Conservation (phyloP, 2,888 invertebrate species). For the Drosophila quasianomalipes region DNA sequence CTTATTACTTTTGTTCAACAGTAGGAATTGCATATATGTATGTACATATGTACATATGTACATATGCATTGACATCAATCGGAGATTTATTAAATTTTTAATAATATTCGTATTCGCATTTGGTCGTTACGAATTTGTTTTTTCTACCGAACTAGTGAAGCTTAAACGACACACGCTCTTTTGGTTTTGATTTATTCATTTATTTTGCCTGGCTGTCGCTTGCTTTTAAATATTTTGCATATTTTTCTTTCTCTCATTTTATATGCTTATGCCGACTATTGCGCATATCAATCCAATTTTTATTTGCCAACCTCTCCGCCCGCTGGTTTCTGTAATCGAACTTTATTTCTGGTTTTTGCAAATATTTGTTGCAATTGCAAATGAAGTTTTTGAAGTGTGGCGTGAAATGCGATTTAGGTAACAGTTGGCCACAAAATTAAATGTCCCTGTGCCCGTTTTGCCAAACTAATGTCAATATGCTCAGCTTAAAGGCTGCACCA, state of each 20-base stretch:
- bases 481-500: constrained; percentile 37
- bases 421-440: constrained; percentile 44
- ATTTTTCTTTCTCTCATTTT: constrained; percentile 32
- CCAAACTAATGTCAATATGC: constrained; percentile 54
- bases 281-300: constrained; percentile 60
- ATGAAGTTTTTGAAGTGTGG: constrained; percentile 7
- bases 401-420: constrained; percentile 16
- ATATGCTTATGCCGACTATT: constrained; percentile 33
- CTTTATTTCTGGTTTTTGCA: constrained; percentile 14
- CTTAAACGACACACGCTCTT: constrained; percentile 13
- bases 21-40: background rate
- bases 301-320: constrained; percentile 26
- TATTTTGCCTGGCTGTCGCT: constrained; percentile 5
- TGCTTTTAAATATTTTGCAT: constrained; percentile 37
- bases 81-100: constrained; percentile 53
- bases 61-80: constrained; percentile 14
- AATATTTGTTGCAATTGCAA: constrained; percentile 45
- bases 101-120: constrained; percentile 28
- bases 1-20: constrained; percentile 34
- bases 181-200: constrained; percentile 16
- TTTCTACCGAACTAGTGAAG: constrained; percentile 16
- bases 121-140: constrained; percentile 15
- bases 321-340: constrained; percentile 11
- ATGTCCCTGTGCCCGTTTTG: constrained; percentile 35
- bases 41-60: background rate